These are phyloP conservation scores for Eupristina koningsbergeri DNA, from an alignment of 1,140 invertebrate genomes.

Conservation along the genomic window DNA sequence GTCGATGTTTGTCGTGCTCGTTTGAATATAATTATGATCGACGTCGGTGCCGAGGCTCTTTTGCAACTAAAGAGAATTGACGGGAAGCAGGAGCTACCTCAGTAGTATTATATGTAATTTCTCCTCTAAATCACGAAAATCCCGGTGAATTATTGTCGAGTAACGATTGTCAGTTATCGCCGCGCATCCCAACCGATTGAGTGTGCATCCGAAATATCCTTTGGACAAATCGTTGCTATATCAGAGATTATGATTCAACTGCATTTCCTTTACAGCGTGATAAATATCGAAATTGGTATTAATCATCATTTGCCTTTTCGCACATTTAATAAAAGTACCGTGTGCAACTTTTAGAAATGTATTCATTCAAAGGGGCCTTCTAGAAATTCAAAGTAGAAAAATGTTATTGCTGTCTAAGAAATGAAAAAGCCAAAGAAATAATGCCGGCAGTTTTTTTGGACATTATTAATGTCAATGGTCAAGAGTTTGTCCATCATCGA, in stretches of 20 bases:
- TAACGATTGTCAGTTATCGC: neutral
- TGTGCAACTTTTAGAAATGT: too few species aligned
- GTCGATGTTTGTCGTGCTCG: conserved; percentile 13
- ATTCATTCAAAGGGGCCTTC: neutral
- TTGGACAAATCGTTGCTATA: neutral
- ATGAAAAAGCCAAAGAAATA: too few species aligned
- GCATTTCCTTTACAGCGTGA: conserved; percentile 14
- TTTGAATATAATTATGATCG: conserved; percentile 18
- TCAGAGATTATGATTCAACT: conserved; percentile 26
- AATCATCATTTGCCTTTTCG: conserved; percentile 7
- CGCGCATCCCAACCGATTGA: neutral
- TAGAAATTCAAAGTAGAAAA: neutral
- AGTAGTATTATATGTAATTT: conserved; percentile 31
- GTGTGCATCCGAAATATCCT: neutral
- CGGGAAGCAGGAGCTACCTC: conserved; percentile 23
- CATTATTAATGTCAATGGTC: conserved; percentile 49
- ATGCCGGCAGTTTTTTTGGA: neutral
- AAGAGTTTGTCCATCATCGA: conserved; percentile 41
- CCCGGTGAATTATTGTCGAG: neutral
- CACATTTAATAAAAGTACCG: neutral
- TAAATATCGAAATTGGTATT: conserved; percentile 37
- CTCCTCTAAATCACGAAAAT: neutral
- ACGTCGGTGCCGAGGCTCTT: neutral
- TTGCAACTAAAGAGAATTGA: neutral
- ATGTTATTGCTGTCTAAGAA: too few species aligned